These are phyloP conservation scores for Urophycis tenuis DNA, from an alignment of 2,797 vertebrate genomes.

Conservation along the genomic window DNA sequence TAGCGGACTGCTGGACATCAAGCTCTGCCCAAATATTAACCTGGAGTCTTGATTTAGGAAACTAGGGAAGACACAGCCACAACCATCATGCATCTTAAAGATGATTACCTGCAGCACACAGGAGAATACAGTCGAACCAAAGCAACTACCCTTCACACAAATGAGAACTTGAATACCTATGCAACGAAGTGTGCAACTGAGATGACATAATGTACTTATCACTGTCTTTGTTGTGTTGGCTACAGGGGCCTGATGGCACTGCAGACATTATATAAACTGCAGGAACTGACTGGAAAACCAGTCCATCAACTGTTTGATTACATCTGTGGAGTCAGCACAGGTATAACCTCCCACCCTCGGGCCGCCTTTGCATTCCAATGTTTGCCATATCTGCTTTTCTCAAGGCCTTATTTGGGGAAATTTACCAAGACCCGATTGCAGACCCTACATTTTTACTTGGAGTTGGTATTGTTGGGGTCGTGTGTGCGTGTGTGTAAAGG, in stretches of 20 bases:
- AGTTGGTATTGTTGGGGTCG: background rate
- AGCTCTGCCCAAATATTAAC: too few species aligned
- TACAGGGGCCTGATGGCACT: slow-evolving; percentile 87
- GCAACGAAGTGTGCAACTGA: background rate
- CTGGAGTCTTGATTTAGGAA: too few species aligned
- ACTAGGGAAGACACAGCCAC: background rate
- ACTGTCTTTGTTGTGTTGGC: background rate
- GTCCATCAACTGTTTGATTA: slow-evolving; percentile 95
- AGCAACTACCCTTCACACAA: background rate
- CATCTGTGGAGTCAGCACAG: slow-evolving; percentile 97
- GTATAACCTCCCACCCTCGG: slow-evolving; percentile 53
- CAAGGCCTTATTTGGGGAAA: background rate
- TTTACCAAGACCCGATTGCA: background rate
- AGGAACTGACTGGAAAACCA: slow-evolving; percentile 86
- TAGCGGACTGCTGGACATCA: too few species aligned
- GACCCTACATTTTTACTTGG: background rate
- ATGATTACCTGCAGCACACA: background rate
- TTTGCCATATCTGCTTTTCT: background rate
- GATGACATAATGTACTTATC: background rate
- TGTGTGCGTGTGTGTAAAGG: too few species aligned
- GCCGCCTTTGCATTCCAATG: too few species aligned
- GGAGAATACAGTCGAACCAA: background rate
- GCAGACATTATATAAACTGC: slow-evolving; percentile 84
- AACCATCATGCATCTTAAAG: background rate
- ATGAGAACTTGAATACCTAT: background rate